Base-by-base conservation (phyloP, 2,797 vertebrate genomes). In the Sarcophilus harrisii region DNA sequence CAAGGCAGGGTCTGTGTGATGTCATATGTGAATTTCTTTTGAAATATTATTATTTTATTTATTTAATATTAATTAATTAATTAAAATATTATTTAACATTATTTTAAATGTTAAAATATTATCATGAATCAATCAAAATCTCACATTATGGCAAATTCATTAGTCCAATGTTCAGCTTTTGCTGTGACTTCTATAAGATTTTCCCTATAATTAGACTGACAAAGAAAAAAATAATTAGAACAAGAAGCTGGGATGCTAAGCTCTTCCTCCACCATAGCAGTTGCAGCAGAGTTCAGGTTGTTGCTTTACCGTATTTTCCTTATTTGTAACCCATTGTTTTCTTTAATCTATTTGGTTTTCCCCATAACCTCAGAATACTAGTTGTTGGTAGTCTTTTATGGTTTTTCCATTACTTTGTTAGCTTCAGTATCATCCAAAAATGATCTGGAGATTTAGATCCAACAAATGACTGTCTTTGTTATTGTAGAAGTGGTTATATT, bases 321-420 rank as follows among this genome's bases (percentile, higher is more conserved):
- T 99, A 99, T 99, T 98, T 99, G 99, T 97, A 99, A 99, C 49
- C 99, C 99, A 8, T 99, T 99, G 96, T 99, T 99, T 98, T 99
- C 99, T 99, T 99, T 99, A 98, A 99, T 99, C 96, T 99, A 99
- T 98, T 99, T 99, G 99, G 99, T 99, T 98, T 99, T 99, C 97
- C 99, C 99, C 99, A 99, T 98, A 99, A 99, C 98, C 99, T 99
- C 98, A 99, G 99, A 96, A 99, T 99, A 99, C 99, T 92, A 98
- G 97, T 98, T 99, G 99, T 38, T 66, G 62, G 66, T 98, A 99
- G 99, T 98, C 99, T 98, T 99, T 99, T 99, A 98, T 99, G 99
- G 99, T 95, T 99, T 99, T 96, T 99, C 99, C 99, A 99, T 99
- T 98, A 99, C 98, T 99, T 99, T 99, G 99, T 99, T 99, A 94